These are phyloP conservation scores for Pagrus major DNA, from an alignment of 2,113 vertebrate species.

Conservation along the genomic window DNA sequence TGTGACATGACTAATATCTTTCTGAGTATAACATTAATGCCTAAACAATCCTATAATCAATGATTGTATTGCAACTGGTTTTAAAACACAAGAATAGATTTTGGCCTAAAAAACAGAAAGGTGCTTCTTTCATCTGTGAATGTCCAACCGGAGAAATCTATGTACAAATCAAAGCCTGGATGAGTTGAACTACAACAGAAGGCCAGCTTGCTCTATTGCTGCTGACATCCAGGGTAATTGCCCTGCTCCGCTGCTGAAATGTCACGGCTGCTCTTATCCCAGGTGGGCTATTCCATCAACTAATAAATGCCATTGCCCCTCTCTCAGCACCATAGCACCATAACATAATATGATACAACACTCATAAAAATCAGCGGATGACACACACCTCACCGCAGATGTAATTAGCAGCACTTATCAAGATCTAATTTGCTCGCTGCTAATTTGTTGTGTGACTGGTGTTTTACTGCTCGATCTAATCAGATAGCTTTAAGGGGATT, in stretches of 20 bases:
- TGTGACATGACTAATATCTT: neutral
- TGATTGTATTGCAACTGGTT: neutral
- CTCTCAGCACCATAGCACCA: constrained; percentile 49
- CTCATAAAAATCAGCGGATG: constrained; percentile 57
- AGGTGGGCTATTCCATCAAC: constrained; percentile 76
- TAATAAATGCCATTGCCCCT: constrained; percentile 76
- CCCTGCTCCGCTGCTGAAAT: constrained; percentile 74
- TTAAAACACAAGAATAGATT: constrained; percentile 11
- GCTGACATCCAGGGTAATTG: constrained; percentile 77
- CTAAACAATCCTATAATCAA: neutral
- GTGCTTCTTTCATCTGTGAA: constrained; percentile 11
- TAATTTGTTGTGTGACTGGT: constrained; percentile 50
- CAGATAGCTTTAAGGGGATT: constrained; percentile 50
- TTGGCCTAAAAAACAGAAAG: neutral
- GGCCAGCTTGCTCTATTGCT: constrained; percentile 61
- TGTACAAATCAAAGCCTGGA: constrained; percentile 63
- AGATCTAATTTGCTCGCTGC: constrained; percentile 55
- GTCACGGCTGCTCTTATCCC: constrained; percentile 76
- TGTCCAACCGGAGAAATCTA: constrained; percentile 42
- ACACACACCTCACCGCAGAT: constrained; percentile 57
- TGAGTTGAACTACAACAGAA: constrained; percentile 61
- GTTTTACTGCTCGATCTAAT: constrained; percentile 51
- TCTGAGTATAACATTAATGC: neutral
- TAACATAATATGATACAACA: constrained; percentile 59
- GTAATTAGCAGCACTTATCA: constrained; percentile 74